Base-by-base conservation (phyloP, 1,140 invertebrate species). In the Cotesia vestalis region DNA sequence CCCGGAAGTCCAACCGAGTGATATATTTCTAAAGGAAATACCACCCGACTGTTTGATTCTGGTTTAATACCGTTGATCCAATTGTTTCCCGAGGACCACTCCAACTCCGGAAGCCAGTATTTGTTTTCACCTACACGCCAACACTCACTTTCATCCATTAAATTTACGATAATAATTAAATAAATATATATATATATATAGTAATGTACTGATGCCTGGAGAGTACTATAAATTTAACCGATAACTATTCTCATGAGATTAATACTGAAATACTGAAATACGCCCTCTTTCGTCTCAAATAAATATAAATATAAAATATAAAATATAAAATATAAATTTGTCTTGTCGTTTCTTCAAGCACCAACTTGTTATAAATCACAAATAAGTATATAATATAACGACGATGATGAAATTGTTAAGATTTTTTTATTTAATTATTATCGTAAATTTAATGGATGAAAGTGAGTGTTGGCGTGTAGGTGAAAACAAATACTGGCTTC, bases 51-150 rank as follows among this genome's bases (percentile, higher is more conserved):
- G 57, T 81, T 75, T 2, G 51, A 34, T 69, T 79, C 71, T 0
- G 85, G 85, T 40, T 78, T 0, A 4, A 57, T 63, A 38, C 72
- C 73, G 3, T 76, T 70, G 3, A 78, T 27, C 85, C 85, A 87
- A 74, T 87, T 87, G 38, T 53, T 70, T 12, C 71, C 67, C 0
- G 76, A 79, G 62, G 75, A 69, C 84, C 85, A 87, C 60, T 86
- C 83, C 12, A 83, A 72, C 72, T 85, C 76, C 1, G 81, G 81
- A 1, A 84, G 71, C 85, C 85, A 87, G 40, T 77, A 57, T 35
- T 84, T 85, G 40, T 82, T 76, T 0, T 76, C 35, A 8, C 27
- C 75, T 36, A 66, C 17, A 11, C 70, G 35, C 70, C 70, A 72
- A 9, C n/a, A 66, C 14, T 12, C 5, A n/a, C 52, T 20, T 9